Conservation (phyloP, 1,140 invertebrate genomes). For the Contarinia nasturtii region DNA sequence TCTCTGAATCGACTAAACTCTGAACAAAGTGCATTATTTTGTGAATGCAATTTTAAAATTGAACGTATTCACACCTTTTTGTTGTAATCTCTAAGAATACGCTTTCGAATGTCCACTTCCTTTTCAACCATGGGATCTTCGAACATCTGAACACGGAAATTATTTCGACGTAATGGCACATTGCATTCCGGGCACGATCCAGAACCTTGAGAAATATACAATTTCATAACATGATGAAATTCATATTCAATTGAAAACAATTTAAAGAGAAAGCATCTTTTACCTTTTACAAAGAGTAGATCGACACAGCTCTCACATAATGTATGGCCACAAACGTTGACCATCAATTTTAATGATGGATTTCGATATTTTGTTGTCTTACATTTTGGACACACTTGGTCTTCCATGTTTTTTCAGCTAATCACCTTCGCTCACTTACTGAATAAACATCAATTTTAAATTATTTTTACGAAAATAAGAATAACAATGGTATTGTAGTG, state of each 20-base stretch:
- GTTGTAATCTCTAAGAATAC: constrained; percentile 76
- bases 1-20: too few species aligned
- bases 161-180: constrained; percentile 64
- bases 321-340: constrained; percentile 94
- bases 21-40: too few species aligned
- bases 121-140: constrained; percentile 94
- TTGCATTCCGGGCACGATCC: constrained; percentile 84
- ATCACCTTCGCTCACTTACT: too few species aligned
- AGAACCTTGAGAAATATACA: constrained; percentile 45
- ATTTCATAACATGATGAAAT: background rate
- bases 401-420: constrained; percentile 56
- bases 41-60: background rate
- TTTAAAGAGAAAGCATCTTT: constrained; percentile 1
- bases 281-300: constrained; percentile 83
- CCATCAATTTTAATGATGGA: constrained; percentile 90
- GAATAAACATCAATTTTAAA: too few species aligned
- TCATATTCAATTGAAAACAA: background rate
- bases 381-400: constrained; percentile 87
- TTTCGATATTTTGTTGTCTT: constrained; percentile 98
- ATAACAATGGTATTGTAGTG: too few species aligned
- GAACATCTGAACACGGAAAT: constrained; percentile 88
- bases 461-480: too few species aligned
- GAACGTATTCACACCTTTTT: constrained; percentile 32
- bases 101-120: constrained; percentile 87
- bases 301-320: constrained; percentile 96